phyloP scores from a whole-genome alignment of 2,888 invertebrate species.

The Phortica okadai region DNA sequence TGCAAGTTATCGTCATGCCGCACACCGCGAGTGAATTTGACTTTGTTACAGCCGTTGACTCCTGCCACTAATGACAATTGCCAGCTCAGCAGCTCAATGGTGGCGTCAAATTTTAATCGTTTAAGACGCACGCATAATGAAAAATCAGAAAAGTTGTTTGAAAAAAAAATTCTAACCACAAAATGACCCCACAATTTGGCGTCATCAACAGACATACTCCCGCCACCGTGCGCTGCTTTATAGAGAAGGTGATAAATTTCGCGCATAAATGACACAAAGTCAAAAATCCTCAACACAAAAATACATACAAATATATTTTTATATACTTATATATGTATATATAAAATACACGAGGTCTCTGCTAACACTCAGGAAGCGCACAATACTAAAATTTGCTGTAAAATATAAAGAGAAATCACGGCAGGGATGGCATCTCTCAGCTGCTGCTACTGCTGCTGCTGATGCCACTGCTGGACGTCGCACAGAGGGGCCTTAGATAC shows the following conservation, averaged over 20 bases:
- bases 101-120: conserved; percentile 36
- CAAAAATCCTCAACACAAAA: conserved; percentile 51
- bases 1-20: neutral
- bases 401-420: neutral
- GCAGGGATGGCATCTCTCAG: neutral
- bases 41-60: neutral
- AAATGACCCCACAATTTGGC: conserved; percentile 16
- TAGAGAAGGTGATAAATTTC: conserved; percentile 57
- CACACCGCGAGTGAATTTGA: neutral
- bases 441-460: no score
- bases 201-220: conserved; percentile 6
- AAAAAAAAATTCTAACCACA: conserved; percentile 13
- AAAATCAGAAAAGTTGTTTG: conserved; percentile 25
- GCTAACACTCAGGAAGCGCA: neutral
- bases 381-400: conserved; percentile 33
- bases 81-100: neutral
- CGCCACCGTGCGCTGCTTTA: neutral
- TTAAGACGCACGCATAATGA: conserved; percentile 15
- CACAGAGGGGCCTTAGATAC: no score
- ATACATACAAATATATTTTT: conserved; percentile 50
- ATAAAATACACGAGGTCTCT: neutral
- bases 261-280: conserved; percentile 59
- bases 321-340: conserved; percentile 45
- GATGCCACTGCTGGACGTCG: neutral
- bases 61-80: neutral